A percentile compares a stretch with the other conserved stretches of the same genome.
These are phyloP conservation scores for Melipona bicolor DNA, from an alignment of 2,888 invertebrate species.

Conservation along the genomic window DNA sequence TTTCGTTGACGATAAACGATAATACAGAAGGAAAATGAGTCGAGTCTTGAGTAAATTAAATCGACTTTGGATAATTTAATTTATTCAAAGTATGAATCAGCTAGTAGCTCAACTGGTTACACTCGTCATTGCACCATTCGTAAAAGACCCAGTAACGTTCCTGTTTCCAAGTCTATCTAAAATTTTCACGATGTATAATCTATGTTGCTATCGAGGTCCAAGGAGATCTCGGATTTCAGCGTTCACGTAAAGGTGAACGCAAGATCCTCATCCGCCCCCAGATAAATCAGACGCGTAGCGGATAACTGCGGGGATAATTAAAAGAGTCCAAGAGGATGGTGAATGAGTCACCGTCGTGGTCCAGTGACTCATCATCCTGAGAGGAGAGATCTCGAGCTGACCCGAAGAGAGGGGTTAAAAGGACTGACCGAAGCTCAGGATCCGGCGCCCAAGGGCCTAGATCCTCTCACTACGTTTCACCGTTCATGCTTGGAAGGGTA, in stretches of 20 bases:
- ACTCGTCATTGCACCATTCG: neutral
- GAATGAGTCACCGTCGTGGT: constrained; percentile 63
- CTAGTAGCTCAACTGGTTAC: neutral
- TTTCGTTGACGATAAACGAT: too few species aligned
- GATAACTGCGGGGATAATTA: constrained; percentile 43
- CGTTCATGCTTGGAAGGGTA: constrained; percentile 64
- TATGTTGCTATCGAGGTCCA: too few species aligned
- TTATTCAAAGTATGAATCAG: too few species aligned
- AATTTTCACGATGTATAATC: neutral
- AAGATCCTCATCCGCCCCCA: neutral
- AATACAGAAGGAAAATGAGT: too few species aligned
- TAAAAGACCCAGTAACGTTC: neutral
- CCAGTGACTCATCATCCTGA: constrained; percentile 63
- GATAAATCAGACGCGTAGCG: constrained; percentile 17
- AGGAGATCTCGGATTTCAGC: neutral
- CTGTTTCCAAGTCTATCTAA: neutral
- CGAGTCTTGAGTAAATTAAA: too few species aligned
- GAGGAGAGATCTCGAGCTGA: constrained; percentile 50
- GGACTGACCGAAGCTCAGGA: constrained; percentile 67
- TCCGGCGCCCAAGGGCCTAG: constrained; percentile 67
- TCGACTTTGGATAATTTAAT: too few species aligned
- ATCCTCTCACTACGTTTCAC: constrained; percentile 58
- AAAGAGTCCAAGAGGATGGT: constrained; percentile 54
- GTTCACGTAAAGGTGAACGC: neutral
- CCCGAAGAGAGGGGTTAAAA: constrained; percentile 62